Base-by-base conservation (phyloP, 2,888 invertebrate species). In the Cryptus armator region DNA sequence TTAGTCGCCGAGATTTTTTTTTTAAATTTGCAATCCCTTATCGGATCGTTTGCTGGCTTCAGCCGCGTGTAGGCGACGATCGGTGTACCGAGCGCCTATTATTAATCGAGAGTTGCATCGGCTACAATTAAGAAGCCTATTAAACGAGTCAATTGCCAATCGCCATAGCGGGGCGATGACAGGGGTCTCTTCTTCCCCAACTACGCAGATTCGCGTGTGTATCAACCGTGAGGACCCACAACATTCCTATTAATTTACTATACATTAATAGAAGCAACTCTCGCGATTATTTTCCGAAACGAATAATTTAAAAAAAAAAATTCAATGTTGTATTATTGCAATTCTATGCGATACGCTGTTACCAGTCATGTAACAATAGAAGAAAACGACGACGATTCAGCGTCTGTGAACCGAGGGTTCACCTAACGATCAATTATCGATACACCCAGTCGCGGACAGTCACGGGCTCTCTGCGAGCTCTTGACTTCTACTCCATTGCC, bases 91-190 rank as follows among this genome's bases (percentile, higher is more conserved):
- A 82, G 29, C 53, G 10, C 67, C 67, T 43, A 43, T 68, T 68
- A 62, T 51, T 71, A 70, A 83, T 75, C 70, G 53, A 29, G 71
- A 84, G 19, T 32, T 46, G 46, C 53, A 46, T 37, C 66, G 81
- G 51, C 6, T 19, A 44, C 77, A 74, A 76, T 81, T 78, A 84
- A 81, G 83, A 83, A 79, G 68, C 32, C 74, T 62, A 78, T 83
- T 79, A 68, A 67, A 67, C 78, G 83, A 89, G 84, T 86, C 89
- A 88, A 87, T 87, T 88, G 87, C 80, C 76, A 81, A 84, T 86
- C 82, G 71, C 46, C 51, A 66, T 24, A 59, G 29, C 56, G 56
- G 56, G 12, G 24, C 56, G 56, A 29, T 59, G 10, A 51, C 70
- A 51, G 67, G 67, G 48, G 56, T 29, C 76, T 70, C 81, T 84